Evolutionary conservation across 2,113 vertebrate species (phyloP).

Genomic region (Corvus hawaiiensis): DNA sequence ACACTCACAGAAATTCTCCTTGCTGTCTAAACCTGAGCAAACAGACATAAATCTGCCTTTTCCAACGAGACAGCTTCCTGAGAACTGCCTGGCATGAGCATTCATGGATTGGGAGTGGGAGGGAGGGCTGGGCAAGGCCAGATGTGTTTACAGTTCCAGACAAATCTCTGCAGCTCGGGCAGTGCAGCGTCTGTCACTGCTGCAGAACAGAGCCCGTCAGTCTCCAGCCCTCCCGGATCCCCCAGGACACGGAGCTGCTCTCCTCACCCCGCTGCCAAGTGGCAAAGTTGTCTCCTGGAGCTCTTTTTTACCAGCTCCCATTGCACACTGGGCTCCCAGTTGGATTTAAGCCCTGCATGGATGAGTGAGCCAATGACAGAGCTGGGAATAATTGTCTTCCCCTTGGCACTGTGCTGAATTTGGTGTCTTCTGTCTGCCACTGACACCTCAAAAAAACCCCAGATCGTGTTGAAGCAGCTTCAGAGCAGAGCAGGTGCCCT

Average conservation of each 20-base stretch:
- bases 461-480: neutral
- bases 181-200: neutral
- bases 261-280: neutral
- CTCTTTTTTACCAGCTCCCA: neutral
- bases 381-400: neutral
- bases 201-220: neutral
- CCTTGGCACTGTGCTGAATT: neutral
- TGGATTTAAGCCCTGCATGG: neutral
- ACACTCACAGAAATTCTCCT: neutral
- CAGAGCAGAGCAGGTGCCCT: neutral
- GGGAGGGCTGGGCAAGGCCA: neutral
- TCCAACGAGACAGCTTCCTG: neutral
- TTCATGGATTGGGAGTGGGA: neutral
- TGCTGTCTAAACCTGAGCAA: neutral
- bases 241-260: neutral
- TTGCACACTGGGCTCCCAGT: neutral
- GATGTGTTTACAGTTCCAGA: neutral
- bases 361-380: neutral
- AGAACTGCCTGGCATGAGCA: neutral
- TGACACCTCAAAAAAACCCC: neutral
- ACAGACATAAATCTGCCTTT: neutral
- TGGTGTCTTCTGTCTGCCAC: neutral
- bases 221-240: neutral
- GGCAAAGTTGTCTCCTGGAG: neutral
- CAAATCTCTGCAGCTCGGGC: neutral